Base-by-base conservation (phyloP, 2,113 vertebrate genomes). In the Dipodomys stephensi region DNA sequence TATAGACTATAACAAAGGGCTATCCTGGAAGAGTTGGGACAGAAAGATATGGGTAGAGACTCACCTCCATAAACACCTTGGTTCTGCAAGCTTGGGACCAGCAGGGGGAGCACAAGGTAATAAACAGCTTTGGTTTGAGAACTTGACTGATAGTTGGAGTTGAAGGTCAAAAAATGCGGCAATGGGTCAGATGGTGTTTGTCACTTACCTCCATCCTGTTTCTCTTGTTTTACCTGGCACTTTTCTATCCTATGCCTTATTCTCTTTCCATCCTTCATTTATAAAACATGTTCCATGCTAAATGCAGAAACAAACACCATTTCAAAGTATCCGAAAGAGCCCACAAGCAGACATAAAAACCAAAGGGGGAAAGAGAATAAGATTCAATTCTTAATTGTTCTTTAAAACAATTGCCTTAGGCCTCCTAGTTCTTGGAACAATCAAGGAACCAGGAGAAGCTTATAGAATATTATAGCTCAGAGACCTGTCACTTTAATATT, bases 21-120 rank as follows among this genome's bases (percentile, higher is more conserved):
- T 13, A 57, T 7, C 11, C 32, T n/a, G 46, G 35, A 79, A 35
- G 35, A 8, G 22, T 23, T 57, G 53, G 53, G 7, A 28, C 13
- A 15, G 80, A 86, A 35, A 76, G 44, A 16, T n/a, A n/a, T 32
- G 30, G 44, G 69, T 11, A 60, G 64, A 90, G 76, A 23, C 80
- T 92, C 83, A 96, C 91, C 94, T 95, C 81, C 77, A 30, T 25
- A 83, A 93, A 89, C 84, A 93, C 96, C 95, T 97, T 32, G 71
- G 78, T 28, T 83, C 87, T 95, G 84, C 44, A 74, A 87, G 65
- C 32, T 28, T n/a, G 22, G 67, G 60, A 53, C 97, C 96, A 95
- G 95, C 93, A 97, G 94, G 76, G 95, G 96, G 97, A 92, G 96
- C 94, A 95, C 90, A 92, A 95, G 87, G 91, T 86, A 95, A 95